These are phyloP conservation scores for Mus caroli DNA, from an alignment of 2,797 vertebrate species.

Conservation along the genomic window DNA sequence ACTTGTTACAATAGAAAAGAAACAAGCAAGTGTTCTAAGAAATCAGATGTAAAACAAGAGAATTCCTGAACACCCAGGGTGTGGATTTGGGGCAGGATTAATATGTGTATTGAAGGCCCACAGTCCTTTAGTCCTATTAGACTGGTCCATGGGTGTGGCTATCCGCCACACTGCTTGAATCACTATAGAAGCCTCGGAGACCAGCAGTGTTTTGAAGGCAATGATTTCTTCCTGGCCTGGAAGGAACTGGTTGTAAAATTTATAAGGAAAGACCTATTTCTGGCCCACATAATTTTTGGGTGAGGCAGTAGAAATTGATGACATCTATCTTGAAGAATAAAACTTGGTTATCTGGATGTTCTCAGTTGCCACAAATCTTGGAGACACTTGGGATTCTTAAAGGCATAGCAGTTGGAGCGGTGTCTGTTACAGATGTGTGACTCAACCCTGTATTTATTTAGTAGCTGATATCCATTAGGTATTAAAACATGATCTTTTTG, in stretches of 20 bases:
- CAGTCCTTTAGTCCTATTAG: constrained; percentile 68
- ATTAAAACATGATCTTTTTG: background rate
- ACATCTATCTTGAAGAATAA: constrained; percentile 75
- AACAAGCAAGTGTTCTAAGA: background rate
- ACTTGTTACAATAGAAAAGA: constrained; percentile 45
- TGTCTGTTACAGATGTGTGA: background rate
- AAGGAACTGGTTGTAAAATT: constrained; percentile 69
- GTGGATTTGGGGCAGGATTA: constrained; percentile 4
- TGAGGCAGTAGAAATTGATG: constrained; percentile 75
- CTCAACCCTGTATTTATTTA: background rate
- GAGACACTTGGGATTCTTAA: constrained; percentile 56
- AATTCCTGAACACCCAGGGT: constrained; percentile 23
- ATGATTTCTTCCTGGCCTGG: constrained; percentile 67
- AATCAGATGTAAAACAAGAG: constrained; percentile 24
- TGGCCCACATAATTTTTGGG: constrained; percentile 76
- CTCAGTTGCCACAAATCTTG: constrained; percentile 60
- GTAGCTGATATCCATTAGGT: background rate
- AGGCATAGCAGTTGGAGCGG: constrained; percentile 44
- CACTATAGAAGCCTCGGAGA: constrained; percentile 62
- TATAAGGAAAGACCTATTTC: constrained; percentile 71
- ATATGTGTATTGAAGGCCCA: background rate
- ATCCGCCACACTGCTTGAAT: constrained; percentile 64
- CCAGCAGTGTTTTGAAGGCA: constrained; percentile 43
- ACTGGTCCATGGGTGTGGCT: background rate
- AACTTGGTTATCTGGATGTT: constrained; percentile 68